phyloP scores from a whole-genome alignment of 2,888 invertebrate species.

The Bibio marci region DNA sequence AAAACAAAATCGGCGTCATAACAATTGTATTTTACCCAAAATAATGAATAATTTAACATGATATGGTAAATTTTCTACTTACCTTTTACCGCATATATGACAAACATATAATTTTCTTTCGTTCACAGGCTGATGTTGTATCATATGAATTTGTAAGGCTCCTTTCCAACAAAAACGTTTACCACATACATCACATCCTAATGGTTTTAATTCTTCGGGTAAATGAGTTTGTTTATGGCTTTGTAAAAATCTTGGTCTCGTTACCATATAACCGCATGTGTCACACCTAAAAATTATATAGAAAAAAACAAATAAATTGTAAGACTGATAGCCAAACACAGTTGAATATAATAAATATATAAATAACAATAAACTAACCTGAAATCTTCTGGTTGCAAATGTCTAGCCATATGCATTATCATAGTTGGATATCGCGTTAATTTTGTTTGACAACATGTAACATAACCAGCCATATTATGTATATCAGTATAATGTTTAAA shows the following conservation, averaged over 20 bases:
- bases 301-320: background rate
- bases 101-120: slow-evolving; percentile 7
- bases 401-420: slow-evolving; percentile 9
- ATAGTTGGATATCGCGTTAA: slow-evolving; percentile 7
- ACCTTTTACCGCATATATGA: slow-evolving; percentile 7
- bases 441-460: slow-evolving; percentile 7
- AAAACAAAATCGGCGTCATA: too few relatives aligned
- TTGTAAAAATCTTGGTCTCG: slow-evolving; percentile 8
- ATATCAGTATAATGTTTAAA: slow-evolving; percentile 4
- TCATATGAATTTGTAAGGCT: slow-evolving; percentile 8
- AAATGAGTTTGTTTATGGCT: slow-evolving; percentile 9
- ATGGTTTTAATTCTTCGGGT: slow-evolving; percentile 7
- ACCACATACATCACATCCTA: slow-evolving; percentile 8
- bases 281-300: slow-evolving; percentile 3
- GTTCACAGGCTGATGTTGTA: slow-evolving; percentile 7
- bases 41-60: too few relatives aligned
- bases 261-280: slow-evolving; percentile 9
- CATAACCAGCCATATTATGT: slow-evolving; percentile 6
- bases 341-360: too few relatives aligned
- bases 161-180: slow-evolving; percentile 10
- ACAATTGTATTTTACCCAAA: too few relatives aligned
- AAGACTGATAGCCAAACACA: too few relatives aligned
- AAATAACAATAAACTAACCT: slow-evolving; percentile 1
- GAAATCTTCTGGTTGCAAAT: slow-evolving; percentile 9
- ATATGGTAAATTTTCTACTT: too few relatives aligned